Evolutionary conservation across 1,140 invertebrate genomes (phyloP), one percentile per base, ranked within the genome.

Genomic region (Triops longicaudatus): DNA sequence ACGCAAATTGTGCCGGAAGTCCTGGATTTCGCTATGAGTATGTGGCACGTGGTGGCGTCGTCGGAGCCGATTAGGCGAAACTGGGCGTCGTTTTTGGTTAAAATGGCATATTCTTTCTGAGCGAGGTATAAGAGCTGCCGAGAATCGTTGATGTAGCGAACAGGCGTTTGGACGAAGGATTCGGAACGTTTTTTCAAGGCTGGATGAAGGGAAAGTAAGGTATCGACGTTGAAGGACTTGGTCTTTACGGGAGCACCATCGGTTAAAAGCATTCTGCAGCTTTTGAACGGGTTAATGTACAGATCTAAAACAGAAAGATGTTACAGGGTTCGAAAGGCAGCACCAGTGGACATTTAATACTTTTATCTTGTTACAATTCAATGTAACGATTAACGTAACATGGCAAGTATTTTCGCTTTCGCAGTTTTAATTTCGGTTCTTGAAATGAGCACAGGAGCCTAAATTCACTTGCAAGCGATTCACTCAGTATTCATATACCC

Each of bases 31-130:
- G 80, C 73, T 2, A 81, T 72, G 22, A 81, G 73, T 28, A 81
- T 80, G 43, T 81, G 80, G 63, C 80, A 81, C 41, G 80, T 81
- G 22, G 80, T 81, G 42, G 80, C 80, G 76, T 80, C 80, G 77
- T 80, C 80, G 10, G 80, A 80, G 1, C 80, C 80, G n/a, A 81
- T 73, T 9, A 78, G 17, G 26, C 78, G 76, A 0, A 81, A 63
- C 44, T 74, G 78, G 2, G 78, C 43, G 77, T 81, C 80, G 5
- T 22, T 73, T 12, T 43, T 77, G 22, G 78, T 76, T 3, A 81
- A 76, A 72, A 81, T 78, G 26, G 78, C 80, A 74, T 77, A 81
- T 73, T 81, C 80, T 37, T 80, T 78, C 37, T 81, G 80, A 2
- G 76, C 79, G 26, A 81, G 78, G 77, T 80, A 81, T 72, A 81